These are phyloP conservation scores for Apoderus coryli DNA, from an alignment of 2,888 invertebrate species.

Conservation along the genomic window DNA sequence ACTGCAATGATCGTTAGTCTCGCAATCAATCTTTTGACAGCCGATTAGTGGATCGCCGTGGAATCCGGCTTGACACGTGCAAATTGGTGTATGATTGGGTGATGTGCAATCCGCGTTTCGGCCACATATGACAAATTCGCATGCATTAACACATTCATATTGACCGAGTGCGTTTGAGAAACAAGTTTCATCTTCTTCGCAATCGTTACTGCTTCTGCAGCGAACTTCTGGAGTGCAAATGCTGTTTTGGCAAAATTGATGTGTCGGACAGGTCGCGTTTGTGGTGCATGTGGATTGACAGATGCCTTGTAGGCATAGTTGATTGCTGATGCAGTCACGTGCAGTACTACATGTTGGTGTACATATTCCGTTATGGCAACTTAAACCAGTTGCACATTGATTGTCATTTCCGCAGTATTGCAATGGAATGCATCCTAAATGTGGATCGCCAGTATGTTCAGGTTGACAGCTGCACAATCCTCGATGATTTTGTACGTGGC, in stretches of 20 bases:
- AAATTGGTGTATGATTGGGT: conserved; percentile 56
- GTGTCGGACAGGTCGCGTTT: conserved; percentile 70
- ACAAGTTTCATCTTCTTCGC: conserved; percentile 59
- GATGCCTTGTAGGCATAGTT: conserved; percentile 72
- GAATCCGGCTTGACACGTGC: conserved; percentile 65
- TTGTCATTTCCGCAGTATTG: conserved; percentile 69
- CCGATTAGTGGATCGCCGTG: conserved; percentile 61
- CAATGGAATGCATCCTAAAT: conserved; percentile 67
- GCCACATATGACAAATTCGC: conserved; percentile 61
- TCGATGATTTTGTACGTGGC: conserved; percentile 60
- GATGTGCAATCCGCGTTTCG: conserved; percentile 70
- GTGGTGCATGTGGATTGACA: conserved; percentile 72
- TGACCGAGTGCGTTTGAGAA: conserved; percentile 52
- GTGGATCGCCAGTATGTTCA: conserved; percentile 76
- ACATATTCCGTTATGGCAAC: conserved; percentile 71
- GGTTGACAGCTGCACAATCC: conserved; percentile 72
- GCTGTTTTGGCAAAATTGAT: conserved; percentile 69
- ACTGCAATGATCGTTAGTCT: conserved; percentile 53
- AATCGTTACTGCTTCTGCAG: conserved; percentile 59
- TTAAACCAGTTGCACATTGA: conserved; percentile 73
- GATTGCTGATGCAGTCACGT: conserved; percentile 73
- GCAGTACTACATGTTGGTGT: conserved; percentile 62
- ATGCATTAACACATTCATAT: conserved; percentile 62
- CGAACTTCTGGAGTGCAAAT: conserved; percentile 73
- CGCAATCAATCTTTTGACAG: conserved; percentile 69